These are phyloP conservation scores for Eumacrocentrus americanus DNA, from an alignment of 2,888 invertebrate genomes.

Conservation along the genomic window DNA sequence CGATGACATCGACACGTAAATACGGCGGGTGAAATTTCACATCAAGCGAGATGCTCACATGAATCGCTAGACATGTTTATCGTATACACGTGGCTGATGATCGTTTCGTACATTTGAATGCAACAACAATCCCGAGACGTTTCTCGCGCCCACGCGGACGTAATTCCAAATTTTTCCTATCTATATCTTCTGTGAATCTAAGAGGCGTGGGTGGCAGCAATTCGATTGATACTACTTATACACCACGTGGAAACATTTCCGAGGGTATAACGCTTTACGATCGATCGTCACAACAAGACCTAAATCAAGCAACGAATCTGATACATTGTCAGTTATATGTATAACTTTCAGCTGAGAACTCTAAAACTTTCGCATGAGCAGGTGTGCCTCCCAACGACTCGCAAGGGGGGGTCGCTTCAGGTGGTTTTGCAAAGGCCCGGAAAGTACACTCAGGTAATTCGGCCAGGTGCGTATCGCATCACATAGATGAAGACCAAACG, in stretches of 20 bases:
- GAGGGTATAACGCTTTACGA: background rate
- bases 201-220: conserved; percentile 11
- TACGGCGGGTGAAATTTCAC: conserved; percentile 4
- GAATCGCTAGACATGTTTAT: conserved; percentile 21
- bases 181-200: conserved; percentile 1
- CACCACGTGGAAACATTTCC: background rate
- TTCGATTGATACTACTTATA: background rate
- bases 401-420: background rate
- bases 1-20: conserved; percentile 18
- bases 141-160: conserved; percentile 13
- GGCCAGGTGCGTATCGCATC: too few species aligned
- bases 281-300: background rate
- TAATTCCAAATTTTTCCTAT: conserved; percentile 5
- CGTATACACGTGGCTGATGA: conserved; percentile 9
- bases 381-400: too few species aligned
- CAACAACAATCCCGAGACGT: conserved; percentile 15
- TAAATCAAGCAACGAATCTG: too few species aligned
- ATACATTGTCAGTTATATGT: too few species aligned
- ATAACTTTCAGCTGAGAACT: background rate
- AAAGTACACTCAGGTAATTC: too few species aligned
- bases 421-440: too few species aligned
- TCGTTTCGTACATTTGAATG: conserved; percentile 18
- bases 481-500: too few species aligned
- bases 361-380: background rate
- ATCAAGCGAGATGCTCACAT: background rate